A percentile compares a stretch with the other conserved stretches of the same genome.
phyloP scores from a whole-genome alignment of 2,888 invertebrate genomes.

The Schizaphis graminum region DNA sequence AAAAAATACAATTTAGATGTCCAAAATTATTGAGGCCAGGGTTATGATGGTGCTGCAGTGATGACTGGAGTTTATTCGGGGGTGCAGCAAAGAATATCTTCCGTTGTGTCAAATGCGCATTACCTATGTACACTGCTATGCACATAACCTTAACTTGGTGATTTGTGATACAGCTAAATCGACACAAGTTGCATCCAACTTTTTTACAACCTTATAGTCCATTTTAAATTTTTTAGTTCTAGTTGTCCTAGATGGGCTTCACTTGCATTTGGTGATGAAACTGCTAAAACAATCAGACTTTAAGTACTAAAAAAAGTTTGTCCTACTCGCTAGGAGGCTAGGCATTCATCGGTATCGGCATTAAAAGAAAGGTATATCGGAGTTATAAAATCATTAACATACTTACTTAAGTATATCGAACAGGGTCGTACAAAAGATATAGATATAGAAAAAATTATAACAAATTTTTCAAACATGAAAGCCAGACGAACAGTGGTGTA shows the following conservation, averaged over 20 bases:
- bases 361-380: too few relatives aligned
- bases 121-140: slow-evolving; percentile 17
- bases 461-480: too few relatives aligned
- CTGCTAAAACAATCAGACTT: neutral
- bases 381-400: too few relatives aligned
- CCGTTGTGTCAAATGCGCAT: neutral
- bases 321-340: neutral
- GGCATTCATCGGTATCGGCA: too few relatives aligned
- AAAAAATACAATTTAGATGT: neutral
- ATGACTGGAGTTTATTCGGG: neutral
- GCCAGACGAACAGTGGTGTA: too few relatives aligned
- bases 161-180: neutral
- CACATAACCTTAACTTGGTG: neutral
- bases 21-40: neutral
- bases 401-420: too few relatives aligned
- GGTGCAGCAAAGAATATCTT: neutral
- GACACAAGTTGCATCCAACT: neutral
- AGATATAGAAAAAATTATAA: too few relatives aligned
- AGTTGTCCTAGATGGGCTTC: neutral
- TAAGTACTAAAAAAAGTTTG: slow-evolving; percentile 21
- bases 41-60: neutral
- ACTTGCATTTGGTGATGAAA: too few relatives aligned
- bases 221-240: too few relatives aligned
- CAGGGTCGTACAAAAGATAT: too few relatives aligned
- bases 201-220: too few relatives aligned